A percentile compares a stretch with the other conserved stretches of the same genome.
These are phyloP conservation scores for Acanthosepion pharaonis DNA, from an alignment of 2,888 invertebrate species.

Conservation along the genomic window DNA sequence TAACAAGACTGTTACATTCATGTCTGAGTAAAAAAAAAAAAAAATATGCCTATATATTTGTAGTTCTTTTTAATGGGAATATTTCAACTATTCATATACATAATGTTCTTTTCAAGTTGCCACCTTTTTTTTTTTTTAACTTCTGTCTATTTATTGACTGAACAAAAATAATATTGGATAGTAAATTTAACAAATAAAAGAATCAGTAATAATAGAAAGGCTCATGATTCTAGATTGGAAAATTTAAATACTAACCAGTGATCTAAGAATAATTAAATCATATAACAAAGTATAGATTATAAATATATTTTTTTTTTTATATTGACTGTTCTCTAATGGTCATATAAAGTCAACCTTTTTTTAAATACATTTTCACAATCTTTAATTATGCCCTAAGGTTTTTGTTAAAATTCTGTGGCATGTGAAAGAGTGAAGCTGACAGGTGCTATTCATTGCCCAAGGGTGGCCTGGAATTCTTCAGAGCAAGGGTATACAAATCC, in stretches of 20 bases:
- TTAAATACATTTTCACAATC: not conserved
- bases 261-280: not conserved
- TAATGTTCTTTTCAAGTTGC: too few relatives aligned
- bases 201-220: too few relatives aligned
- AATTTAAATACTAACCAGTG: not conserved
- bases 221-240: not conserved
- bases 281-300: not conserved
- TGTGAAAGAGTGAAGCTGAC: not conserved
- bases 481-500: not conserved
- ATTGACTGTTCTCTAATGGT: not conserved
- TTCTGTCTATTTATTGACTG: not conserved
- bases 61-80: too few relatives aligned
- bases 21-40: too few relatives aligned
- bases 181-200: not conserved
- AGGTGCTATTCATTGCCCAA: not conserved
- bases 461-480: not conserved
- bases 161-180: not conserved
- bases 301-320: not conserved
- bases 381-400: not conserved
- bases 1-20: not conserved
- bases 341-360: not conserved
- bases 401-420: not conserved
- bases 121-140: not conserved
- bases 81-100: too few relatives aligned
- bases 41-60: not conserved